Percentiles rank a stretch among this genome's conserved stretches.
Evolutionary conservation across 1,140 invertebrate genomes (phyloP).

Genomic region (Drosophila ambigua): DNA sequence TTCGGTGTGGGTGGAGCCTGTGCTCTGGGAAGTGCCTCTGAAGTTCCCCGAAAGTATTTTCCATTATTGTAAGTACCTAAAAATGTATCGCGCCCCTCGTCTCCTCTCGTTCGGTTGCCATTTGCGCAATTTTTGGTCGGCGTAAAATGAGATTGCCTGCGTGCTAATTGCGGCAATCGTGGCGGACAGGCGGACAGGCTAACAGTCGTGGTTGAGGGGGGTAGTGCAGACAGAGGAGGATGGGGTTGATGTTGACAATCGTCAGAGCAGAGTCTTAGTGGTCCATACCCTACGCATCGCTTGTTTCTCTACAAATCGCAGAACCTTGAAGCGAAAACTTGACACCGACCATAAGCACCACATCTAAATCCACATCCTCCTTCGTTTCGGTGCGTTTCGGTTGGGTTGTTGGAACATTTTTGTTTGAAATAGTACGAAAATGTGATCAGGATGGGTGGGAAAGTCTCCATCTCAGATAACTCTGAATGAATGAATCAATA

Average conservation of each 20-base stretch:
- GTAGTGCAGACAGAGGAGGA: conserved; percentile 9
- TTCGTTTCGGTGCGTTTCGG: conserved; percentile 10
- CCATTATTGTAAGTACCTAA: conserved; percentile 53
- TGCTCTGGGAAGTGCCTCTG: conserved; percentile 27
- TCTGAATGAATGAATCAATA: no score
- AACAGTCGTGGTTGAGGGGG: neutral
- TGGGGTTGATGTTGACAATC: conserved; percentile 55
- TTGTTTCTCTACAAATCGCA: conserved; percentile 26
- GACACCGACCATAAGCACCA: conserved; percentile 26
- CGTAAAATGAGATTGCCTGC: conserved; percentile 79
- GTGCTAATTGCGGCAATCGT: conserved; percentile 73
- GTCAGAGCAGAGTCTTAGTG: conserved; percentile 14
- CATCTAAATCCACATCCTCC: conserved; percentile 12
- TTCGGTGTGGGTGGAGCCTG: conserved; percentile 18
- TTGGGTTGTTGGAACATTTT: conserved; percentile 8
- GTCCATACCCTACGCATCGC: conserved; percentile 17
- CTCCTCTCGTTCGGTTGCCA: conserved; percentile 56
- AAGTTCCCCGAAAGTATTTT: conserved; percentile 40
- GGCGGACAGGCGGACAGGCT: conserved; percentile 22
- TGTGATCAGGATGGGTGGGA: conserved; percentile 21
- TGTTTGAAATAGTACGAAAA: conserved; percentile 29
- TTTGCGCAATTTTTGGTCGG: conserved; percentile 75
- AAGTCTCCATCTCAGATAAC: conserved; percentile 17
- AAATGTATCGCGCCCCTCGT: conserved; percentile 30
- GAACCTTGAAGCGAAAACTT: conserved; percentile 47